Evolutionary conservation across 2,888 invertebrate species (phyloP).

Genomic region (Epiblema foenella): DNA sequence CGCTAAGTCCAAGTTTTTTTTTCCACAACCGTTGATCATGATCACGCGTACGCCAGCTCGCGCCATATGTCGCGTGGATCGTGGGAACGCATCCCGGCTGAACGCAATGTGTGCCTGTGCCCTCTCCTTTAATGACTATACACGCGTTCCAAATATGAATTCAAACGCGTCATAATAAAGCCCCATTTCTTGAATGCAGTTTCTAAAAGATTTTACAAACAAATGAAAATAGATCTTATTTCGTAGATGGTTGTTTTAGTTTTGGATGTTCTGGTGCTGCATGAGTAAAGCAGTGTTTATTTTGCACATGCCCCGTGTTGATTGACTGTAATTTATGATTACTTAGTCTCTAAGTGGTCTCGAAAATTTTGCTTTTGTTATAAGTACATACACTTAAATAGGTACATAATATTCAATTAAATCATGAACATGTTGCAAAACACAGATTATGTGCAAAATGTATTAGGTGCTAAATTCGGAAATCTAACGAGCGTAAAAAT

Average conservation of each 20-base stretch:
- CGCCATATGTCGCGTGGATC: slow-evolving; percentile 82
- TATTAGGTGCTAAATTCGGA: neutral
- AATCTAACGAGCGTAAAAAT: slow-evolving; percentile 2
- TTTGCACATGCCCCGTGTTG: slow-evolving; percentile 70
- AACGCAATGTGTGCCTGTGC: slow-evolving; percentile 75
- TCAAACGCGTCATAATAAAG: slow-evolving; percentile 52
- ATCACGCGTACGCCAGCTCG: slow-evolving; percentile 74
- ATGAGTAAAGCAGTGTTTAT: slow-evolving; percentile 53
- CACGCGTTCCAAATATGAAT: slow-evolving; percentile 50
- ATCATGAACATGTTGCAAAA: neutral
- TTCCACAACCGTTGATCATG: slow-evolving; percentile 79
- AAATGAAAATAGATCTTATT: slow-evolving; percentile 38
- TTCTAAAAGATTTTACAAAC: slow-evolving; percentile 32
- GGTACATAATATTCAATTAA: neutral
- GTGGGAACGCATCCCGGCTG: slow-evolving; percentile 78
- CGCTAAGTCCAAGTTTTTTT: slow-evolving; percentile 79
- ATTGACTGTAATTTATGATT: slow-evolving; percentile 73
- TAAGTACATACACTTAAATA: slow-evolving; percentile 17
- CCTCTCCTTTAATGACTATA: slow-evolving; percentile 67
- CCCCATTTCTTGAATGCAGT: slow-evolving; percentile 53
- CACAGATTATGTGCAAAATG: neutral
- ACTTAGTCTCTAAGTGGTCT: slow-evolving; percentile 67
- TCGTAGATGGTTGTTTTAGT: slow-evolving; percentile 23
- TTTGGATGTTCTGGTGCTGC: slow-evolving; percentile 38
- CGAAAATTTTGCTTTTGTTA: slow-evolving; percentile 62